Evolutionary conservation across 1,140 invertebrate genomes (phyloP).

Genomic region (Cherax quadricarinatus): DNA sequence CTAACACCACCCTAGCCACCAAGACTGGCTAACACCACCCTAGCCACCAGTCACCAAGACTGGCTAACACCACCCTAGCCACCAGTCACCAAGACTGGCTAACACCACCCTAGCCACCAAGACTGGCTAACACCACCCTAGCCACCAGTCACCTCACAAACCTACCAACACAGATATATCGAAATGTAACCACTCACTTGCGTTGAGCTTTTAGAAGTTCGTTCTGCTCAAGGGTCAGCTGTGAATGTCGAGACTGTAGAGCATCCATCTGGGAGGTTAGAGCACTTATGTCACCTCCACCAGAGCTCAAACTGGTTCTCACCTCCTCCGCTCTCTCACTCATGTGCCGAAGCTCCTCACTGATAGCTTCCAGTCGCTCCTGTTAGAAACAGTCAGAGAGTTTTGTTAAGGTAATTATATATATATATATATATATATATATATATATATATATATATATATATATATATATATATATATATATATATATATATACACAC

Average conservation of each 20-base stretch:
- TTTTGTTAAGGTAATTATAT: background rate
- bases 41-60: too few species aligned
- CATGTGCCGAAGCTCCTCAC: conserved; percentile 78
- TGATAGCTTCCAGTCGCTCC: conserved; percentile 79
- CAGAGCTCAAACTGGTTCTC: conserved; percentile 73
- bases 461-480: conserved; percentile 5
- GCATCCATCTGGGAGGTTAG: conserved; percentile 78
- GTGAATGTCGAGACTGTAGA: conserved; percentile 78
- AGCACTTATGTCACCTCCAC: conserved; percentile 70
- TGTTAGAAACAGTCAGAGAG: conserved; percentile 72
- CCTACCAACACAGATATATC: background rate
- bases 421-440: too few species aligned
- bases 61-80: too few species aligned
- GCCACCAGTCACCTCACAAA: background rate
- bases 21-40: too few species aligned
- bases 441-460: background rate
- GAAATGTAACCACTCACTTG: conserved; percentile 55
- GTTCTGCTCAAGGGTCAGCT: conserved; percentile 79
- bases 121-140: background rate
- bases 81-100: too few species aligned
- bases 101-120: too few species aligned
- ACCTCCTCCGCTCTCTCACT: conserved; percentile 78
- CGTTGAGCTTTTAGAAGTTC: conserved; percentile 78
- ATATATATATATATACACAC: background rate
- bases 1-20: too few species aligned